A percentile compares a stretch with the other conserved stretches of the same genome.
Conservation (phyloP, 2,888 invertebrate genomes). For the Polydrusus tereticollis region DNA sequence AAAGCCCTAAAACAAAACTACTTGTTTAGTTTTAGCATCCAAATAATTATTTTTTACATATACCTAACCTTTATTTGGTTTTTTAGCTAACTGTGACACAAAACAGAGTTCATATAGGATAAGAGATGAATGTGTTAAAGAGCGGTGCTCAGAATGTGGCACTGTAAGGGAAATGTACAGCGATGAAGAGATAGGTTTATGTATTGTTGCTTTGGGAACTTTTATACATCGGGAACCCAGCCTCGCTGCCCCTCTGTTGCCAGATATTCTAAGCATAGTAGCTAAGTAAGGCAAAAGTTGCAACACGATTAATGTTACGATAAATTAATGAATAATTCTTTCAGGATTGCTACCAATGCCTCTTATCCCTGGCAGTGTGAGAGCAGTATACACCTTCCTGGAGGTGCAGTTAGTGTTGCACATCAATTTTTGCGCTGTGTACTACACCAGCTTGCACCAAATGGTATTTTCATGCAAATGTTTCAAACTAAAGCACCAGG, state of each 20-base stretch:
- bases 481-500: slow-evolving; percentile 92
- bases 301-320: background rate
- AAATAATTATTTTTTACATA: no score
- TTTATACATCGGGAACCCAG: slow-evolving; percentile 97
- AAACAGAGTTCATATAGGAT: slow-evolving; percentile 76
- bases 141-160: slow-evolving; percentile 92
- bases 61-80: no score
- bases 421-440: slow-evolving; percentile 97
- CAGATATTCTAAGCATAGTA: slow-evolving; percentile 90
- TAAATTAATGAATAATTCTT: slow-evolving; percentile 24
- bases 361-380: slow-evolving; percentile 92
- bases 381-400: slow-evolving; percentile 89
- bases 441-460: slow-evolving; percentile 95
- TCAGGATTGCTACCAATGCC: slow-evolving; percentile 81
- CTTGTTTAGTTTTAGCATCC: no score
- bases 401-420: slow-evolving; percentile 95
- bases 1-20: no score
- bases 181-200: slow-evolving; percentile 95
- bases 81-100: slow-evolving; percentile 61
- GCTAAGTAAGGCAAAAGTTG: slow-evolving; percentile 75
- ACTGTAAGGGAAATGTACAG: slow-evolving; percentile 91
- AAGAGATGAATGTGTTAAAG: slow-evolving; percentile 80
- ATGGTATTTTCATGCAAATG: slow-evolving; percentile 96
- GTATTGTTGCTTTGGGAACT: slow-evolving; percentile 93
- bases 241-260: slow-evolving; percentile 92